Conservation (phyloP, 2,797 vertebrate species). For the Sorex maritimensis region DNA sequence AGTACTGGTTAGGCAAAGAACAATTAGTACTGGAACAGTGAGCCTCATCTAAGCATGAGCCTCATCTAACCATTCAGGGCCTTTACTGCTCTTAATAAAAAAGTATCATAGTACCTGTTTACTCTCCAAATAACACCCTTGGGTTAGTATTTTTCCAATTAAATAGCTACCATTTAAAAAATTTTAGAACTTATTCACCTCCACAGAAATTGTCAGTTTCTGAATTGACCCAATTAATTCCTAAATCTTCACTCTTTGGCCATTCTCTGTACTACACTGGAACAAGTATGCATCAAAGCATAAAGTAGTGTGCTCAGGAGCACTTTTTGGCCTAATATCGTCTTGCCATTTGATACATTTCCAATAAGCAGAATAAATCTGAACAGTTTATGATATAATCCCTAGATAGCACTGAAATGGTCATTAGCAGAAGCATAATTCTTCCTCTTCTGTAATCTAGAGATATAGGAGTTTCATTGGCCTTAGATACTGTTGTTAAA, state of each 20-base stretch:
- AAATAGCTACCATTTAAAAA: not conserved
- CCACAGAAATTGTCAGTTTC: not conserved
- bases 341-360: not conserved
- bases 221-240: not conserved
- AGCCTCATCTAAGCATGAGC: too few species aligned
- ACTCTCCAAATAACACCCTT: not conserved
- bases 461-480: not conserved
- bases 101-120: too few species aligned
- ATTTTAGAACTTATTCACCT: too few species aligned
- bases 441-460: not conserved
- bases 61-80: too few species aligned
- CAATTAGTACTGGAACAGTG: too few species aligned
- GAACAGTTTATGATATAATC: not conserved
- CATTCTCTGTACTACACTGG: too few species aligned
- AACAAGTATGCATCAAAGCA: not conserved
- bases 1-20: too few species aligned
- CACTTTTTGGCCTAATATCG: rapidly evolving
- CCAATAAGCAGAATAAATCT: not conserved
- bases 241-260: not conserved
- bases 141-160: not conserved
- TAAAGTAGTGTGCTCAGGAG: too few species aligned
- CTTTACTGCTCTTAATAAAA: too few species aligned
- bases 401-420: not conserved
- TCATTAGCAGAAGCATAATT: not conserved
- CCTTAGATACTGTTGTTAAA: not conserved